These are phyloP conservation scores for Chaenocephalus aceratus DNA, from an alignment of 2,113 vertebrate genomes.

Conservation along the genomic window DNA sequence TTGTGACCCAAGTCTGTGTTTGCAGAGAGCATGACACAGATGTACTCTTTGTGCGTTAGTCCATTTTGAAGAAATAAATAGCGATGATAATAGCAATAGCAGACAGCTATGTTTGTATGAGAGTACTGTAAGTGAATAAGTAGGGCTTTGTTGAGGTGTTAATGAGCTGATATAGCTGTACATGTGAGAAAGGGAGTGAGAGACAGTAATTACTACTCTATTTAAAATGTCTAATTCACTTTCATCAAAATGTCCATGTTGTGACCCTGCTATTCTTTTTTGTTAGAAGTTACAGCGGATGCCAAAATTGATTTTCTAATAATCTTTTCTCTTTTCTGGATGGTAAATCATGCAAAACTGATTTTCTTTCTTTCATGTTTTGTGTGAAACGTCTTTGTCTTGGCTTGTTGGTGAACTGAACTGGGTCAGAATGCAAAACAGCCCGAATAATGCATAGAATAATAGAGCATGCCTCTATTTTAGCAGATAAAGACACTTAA, in stretches of 20 bases:
- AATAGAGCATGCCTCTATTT: constrained; percentile 13
- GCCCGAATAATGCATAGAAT: constrained; percentile 61
- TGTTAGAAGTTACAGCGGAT: constrained; percentile 11
- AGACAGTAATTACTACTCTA: constrained; percentile 53
- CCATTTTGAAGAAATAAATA: not conserved
- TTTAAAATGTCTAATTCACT: constrained; percentile 57
- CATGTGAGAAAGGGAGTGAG: constrained; percentile 41
- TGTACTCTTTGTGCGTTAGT: constrained; percentile 9
- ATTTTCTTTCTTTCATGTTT: not conserved
- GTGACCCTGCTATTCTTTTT: constrained; percentile 25
- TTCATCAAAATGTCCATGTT: constrained; percentile 42
- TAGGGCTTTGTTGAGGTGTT: constrained; percentile 47
- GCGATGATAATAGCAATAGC: constrained; percentile 18
- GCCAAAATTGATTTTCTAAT: not conserved
- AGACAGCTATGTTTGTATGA: constrained; percentile 35
- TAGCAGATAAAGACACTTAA: constrained; percentile 14
- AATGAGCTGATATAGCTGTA: constrained; percentile 68
- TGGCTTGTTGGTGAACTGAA: constrained; percentile 35
- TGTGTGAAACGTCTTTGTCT: constrained; percentile 22
- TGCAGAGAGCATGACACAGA: not conserved
- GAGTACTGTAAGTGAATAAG: constrained; percentile 44
- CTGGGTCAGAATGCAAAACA: constrained; percentile 49
- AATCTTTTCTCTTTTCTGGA: constrained; percentile 32
- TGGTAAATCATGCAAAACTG: not conserved
- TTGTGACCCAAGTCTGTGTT: not conserved